phyloP scores from a whole-genome alignment of 2,888 invertebrate genomes.

The Caenorhabditis panamensis region DNA sequence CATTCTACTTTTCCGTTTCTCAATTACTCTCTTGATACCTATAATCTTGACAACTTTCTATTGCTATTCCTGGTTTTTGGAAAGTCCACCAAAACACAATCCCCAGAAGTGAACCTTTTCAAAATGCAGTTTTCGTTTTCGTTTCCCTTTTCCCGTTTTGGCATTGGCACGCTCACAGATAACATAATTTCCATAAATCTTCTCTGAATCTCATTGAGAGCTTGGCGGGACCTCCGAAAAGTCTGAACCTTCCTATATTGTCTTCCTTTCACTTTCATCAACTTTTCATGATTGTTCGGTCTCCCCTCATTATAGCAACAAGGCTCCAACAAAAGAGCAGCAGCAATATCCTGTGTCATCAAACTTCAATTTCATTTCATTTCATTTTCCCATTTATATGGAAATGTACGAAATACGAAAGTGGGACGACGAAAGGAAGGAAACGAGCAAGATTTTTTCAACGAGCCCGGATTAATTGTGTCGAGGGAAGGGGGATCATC shows the following conservation, averaged over 20 bases:
- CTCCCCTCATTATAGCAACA: no score
- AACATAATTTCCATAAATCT: conserved; percentile 50
- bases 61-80: not conserved
- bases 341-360: not conserved
- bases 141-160: not conserved
- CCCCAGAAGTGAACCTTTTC: conserved; percentile 27
- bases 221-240: not conserved
- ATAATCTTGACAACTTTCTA: not conserved
- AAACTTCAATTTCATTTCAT: conserved; percentile 8
- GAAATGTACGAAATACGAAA: conserved; percentile 3
- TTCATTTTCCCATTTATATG: not conserved
- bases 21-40: not conserved
- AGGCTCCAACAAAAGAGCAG: no score
- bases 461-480: conserved; percentile 44
- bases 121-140: conserved; percentile 21
- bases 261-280: not conserved
- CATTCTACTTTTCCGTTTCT: not conserved
- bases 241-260: not conserved
- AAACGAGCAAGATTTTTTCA: conserved; percentile 16
- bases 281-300: no score
- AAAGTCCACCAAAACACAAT: conserved; percentile 34
- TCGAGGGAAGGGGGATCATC: conserved; percentile 5
- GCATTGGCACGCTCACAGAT: not conserved
- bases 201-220: not conserved
- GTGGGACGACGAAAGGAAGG: not conserved